A percentile compares a stretch with the other conserved stretches of the same genome.
Evolutionary conservation across 2,797 vertebrate species (phyloP).

Genomic region (Limosa lapponica): DNA sequence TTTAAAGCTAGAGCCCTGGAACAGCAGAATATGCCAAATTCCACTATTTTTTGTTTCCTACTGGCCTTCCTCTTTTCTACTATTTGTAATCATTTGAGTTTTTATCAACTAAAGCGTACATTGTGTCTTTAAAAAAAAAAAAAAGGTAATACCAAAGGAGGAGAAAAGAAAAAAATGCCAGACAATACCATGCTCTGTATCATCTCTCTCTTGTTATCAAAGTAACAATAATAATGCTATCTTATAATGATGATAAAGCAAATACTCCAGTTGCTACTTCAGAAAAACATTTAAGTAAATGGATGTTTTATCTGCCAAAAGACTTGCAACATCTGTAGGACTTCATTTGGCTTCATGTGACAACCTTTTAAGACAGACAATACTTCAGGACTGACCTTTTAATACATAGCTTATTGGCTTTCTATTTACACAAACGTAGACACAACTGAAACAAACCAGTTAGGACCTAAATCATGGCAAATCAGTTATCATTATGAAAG

Average conservation of each 20-base stretch:
- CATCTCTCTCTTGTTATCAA: not conserved
- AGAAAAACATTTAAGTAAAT: constrained; percentile 25
- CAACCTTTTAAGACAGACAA: constrained; percentile 9
- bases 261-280: not conserved
- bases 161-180: not conserved
- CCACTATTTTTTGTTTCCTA: not conserved
- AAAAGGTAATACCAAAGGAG: not conserved
- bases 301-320: constrained; percentile 10
- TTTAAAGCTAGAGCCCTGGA: not conserved
- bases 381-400: not conserved
- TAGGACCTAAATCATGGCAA: not conserved
- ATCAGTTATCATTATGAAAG: not conserved
- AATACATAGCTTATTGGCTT: not conserved
- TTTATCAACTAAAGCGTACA: not conserved
- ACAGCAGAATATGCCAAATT: not conserved
- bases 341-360: not conserved
- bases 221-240: constrained; percentile 5
- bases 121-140: not conserved
- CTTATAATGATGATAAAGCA: not conserved
- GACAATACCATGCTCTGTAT: not conserved
- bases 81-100: not conserved
- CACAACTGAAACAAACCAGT: not conserved
- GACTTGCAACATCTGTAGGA: not conserved
- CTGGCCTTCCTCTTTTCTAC: not conserved
- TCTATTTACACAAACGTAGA: constrained; percentile 1